These are phyloP conservation scores for Hylyphantes graminicola DNA, from an alignment of 1,140 invertebrate genomes.

Conservation along the genomic window DNA sequence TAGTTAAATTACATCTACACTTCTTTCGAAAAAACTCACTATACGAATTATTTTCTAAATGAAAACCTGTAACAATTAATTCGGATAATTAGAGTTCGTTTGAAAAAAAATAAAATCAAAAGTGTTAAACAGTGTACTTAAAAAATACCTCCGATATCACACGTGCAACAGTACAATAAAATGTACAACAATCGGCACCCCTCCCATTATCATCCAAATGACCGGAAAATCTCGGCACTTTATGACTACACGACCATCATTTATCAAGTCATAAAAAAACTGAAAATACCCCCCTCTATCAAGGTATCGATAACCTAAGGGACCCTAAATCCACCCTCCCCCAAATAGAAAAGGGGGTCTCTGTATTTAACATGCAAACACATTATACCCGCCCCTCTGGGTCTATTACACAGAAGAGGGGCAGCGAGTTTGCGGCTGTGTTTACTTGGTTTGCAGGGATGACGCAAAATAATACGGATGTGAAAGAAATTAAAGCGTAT, in stretches of 20 bases:
- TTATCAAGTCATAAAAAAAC: constrained; percentile 33
- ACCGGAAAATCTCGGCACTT: constrained; percentile 41
- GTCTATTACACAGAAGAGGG: too few relatives aligned
- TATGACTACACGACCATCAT: constrained; percentile 33
- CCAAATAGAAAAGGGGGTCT: not conserved
- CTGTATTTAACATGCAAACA: too few relatives aligned
- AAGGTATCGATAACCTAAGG: constrained; percentile 9
- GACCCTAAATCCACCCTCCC: not conserved
- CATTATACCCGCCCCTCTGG: too few relatives aligned
- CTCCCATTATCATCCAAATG: constrained; percentile 12
- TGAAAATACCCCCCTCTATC: not conserved
- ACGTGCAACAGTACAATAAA: not conserved
- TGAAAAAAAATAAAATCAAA: too few relatives aligned
- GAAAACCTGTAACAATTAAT: too few relatives aligned
- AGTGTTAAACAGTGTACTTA: too few relatives aligned
- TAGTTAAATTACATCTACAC: too few relatives aligned
- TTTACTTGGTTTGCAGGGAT: constrained; percentile 5
- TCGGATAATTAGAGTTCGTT: too few relatives aligned
- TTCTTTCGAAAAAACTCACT: too few relatives aligned
- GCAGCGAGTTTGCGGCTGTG: constrained; percentile 14
- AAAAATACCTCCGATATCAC: not conserved
- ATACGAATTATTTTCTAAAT: too few relatives aligned
- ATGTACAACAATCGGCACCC: not conserved
- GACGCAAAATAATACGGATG: constrained; percentile 11
- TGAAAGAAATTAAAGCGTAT: too few relatives aligned